Evolutionary conservation across 2,888 invertebrate genomes (phyloP), one percentile per base, ranked within the genome.

Genomic region (Aplocera efformata): DNA sequence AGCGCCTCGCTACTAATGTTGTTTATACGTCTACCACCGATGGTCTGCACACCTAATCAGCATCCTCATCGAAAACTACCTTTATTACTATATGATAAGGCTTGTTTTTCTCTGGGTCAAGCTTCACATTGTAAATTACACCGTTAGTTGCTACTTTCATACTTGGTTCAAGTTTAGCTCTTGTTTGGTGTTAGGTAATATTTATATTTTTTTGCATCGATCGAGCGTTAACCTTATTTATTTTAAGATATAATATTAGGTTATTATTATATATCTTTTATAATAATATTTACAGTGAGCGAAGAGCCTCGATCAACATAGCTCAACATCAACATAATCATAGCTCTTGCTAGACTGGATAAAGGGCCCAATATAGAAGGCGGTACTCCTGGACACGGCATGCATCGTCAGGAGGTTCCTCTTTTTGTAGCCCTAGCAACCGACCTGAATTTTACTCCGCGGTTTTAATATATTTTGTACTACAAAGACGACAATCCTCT

Each of bases 61-160:
- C 32, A 40, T 37, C 29, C 21, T 34, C 22, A 29, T 21, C 20
- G 11, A 32, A 32, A 30, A 25, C n/a, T 8, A 34, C 21, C 38
- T 43, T 27, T 54, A 48, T 43, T 6, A 0, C 4, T 1, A 6
- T 1, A 10, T 1, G 1, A 21, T 48, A 52, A 31, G 43, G 46
- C 34, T 21, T 6, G 38, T 6, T 50, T 48, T 55, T 1, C 35
- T 26, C 20, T 23, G 20, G 10, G 3, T 5, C n/a, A 10, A 32
- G 21, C 21, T 8, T 10, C 6, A 13, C 10, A 10, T 32, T 22
- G 13, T 25, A 2, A 27, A 28, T 31, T 41, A 20, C 43, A 48
- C 54, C 54, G 54, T 55, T 55, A 55, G 41, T 25, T 42, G 40
- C 51, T 33, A 48, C 50, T 54, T 52, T 52, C 54, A 31, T 26